Evolutionary conservation across 1,140 invertebrate genomes (phyloP), one percentile per base, ranked within the genome.

Genomic region (Dendrolimus punctatus): DNA sequence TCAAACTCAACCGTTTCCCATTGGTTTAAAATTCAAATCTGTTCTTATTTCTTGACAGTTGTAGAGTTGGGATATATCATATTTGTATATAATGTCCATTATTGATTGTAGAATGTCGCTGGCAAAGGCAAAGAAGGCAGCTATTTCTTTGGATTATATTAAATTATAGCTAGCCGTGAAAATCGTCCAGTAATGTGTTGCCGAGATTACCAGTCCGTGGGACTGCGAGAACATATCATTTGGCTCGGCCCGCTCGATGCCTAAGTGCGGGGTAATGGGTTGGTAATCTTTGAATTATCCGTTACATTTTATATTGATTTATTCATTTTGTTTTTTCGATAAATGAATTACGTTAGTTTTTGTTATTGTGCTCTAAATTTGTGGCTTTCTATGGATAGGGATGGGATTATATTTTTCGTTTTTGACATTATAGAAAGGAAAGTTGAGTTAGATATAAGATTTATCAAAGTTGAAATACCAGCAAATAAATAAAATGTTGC

Each of bases 91-190:
- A 51, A 40, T 37, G 46, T 58, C 55, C 52, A 58, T 46, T 61
- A 63, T 76, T 58, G 68, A 60, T 68, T 62, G 62, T 51, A 46
- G 49, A 10, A 9, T 66, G 53, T 40, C 49, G 51, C 60, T 60
- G 46, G 55, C 49, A 68, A 65, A 68, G 63, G 58, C 66, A 63
- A 45, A 69, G 73, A 83, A 63, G 78, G 72, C 72, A 81, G 66
- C 80, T 83, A 85, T 83, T 85, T 74, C 80, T 85, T 85, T 85
- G 80, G 82, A 83, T 85, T 82, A 85, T 85, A 85, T 83, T 85
- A 85, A 85, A 85, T 85, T 85, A 85, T 75, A 79, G 74, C 71
- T 64, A 85, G 80, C 80, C 78, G 82, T 85, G 82, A 85, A 82
- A 83, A 83, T 81, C 71, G 80, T 73, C 71, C 64, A 56, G 79